Base-by-base conservation (phyloP, 1,140 invertebrate species). In the Brevipalpus yothersi region DNA sequence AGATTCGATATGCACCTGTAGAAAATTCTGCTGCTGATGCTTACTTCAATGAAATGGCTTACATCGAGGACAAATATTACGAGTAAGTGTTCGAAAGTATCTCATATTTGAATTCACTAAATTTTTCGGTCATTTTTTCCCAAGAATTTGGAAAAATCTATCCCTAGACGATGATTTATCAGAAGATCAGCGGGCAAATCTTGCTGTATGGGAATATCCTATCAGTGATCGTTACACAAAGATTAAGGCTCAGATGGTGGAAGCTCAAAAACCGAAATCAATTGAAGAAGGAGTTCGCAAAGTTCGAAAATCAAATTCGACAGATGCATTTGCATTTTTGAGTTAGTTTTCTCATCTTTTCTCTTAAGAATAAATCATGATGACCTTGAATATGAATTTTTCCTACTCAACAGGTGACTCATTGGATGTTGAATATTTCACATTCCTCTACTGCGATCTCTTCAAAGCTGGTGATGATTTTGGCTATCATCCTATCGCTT, bases 131-230 rank as follows among this genome's bases (percentile, higher is more conserved):
- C 31, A 42, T 59, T 57, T 59, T 12, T 56, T 53, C 39, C 41
- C 39, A 67, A 93, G 88, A 11, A 41, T 59, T 39, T 96, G 92
- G 92, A 95, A 94, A 69, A 84, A 93, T 63, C 90, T 96, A 82
- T 92, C 87, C 40, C 72, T 96, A 9, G 92, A 95, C 66, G 91
- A 95, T 69, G 89, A 83, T 59, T 70, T 95, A 19, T 80, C 78
- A 9, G 84, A 89, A 43, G 77, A 89, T 0, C 87, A 95, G 67
- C 73, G 90, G 53, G 84, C 90, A 0, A 88, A 93, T 69, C 69
- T 96, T 13, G 91, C 92, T 0, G 91, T 96, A 0, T 97, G 92
- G 92, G 91, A 96, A 70, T 97, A 96, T 71, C 92, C 93, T 0
- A 88, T 95, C 0, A 91, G 87, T 66, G 91, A 96, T 70, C 95